A percentile compares a stretch with the other conserved stretches of the same genome.
Evolutionary conservation across 1,140 invertebrate species (phyloP).

Genomic region (Cydia splendana): DNA sequence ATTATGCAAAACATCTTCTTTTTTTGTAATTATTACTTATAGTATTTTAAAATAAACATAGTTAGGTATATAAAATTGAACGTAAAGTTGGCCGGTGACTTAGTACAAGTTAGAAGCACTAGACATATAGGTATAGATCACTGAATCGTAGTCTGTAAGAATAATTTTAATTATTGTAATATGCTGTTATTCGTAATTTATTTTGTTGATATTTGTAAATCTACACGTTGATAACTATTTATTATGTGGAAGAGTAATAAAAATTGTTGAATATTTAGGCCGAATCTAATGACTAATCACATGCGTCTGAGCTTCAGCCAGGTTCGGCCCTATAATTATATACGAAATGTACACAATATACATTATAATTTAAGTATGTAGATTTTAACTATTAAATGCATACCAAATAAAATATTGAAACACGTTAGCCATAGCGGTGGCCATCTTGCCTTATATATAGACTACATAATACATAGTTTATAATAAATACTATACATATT

Average conservation of each 20-base stretch:
- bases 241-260: conserved; percentile 76
- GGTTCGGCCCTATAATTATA: conserved; percentile 60
- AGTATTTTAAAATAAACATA: not conserved
- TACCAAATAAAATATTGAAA: conserved; percentile 67
- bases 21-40: not conserved
- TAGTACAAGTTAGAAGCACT: conserved; percentile 72
- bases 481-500: conserved; percentile 35
- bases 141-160: conserved; percentile 62
- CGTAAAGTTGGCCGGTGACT: conserved; percentile 53
- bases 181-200: conserved; percentile 80
- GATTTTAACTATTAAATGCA: conserved; percentile 60
- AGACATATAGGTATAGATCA: conserved; percentile 58
- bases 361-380: conserved; percentile 64
- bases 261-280: conserved; percentile 77
- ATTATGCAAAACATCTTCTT: not conserved
- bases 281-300: conserved; percentile 56
- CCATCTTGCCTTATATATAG: conserved; percentile 73
- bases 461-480: conserved; percentile 41
- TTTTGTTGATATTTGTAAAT: conserved; percentile 80
- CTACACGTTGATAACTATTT: conserved; percentile 79
- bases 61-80: not conserved
- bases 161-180: conserved; percentile 71
- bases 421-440: conserved; percentile 71
- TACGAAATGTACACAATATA: conserved; percentile 68
- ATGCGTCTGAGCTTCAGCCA: conserved; percentile 40